Evolutionary conservation across 1,140 invertebrate species (phyloP).

Genomic region (Atta cephalotes): DNA sequence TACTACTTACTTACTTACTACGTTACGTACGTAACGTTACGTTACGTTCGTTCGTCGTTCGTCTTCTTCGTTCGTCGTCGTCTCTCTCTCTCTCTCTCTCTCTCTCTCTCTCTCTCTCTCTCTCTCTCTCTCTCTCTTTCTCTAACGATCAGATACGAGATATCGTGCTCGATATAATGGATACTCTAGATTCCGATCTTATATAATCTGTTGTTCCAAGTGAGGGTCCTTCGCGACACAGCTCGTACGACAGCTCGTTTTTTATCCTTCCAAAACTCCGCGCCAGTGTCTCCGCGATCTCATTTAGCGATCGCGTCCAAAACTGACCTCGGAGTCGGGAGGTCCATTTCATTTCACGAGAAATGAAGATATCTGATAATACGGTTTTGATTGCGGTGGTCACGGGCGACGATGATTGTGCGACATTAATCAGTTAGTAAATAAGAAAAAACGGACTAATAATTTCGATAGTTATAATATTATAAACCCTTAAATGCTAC

Average conservation of each 20-base stretch:
- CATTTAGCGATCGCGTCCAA: conserved; percentile 42
- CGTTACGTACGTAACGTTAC: too few relatives aligned
- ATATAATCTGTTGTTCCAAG: conserved; percentile 74
- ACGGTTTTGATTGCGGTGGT: not conserved
- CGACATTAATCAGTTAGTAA: not conserved
- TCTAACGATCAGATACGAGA: conserved; percentile 73
- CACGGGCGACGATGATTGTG: not conserved
- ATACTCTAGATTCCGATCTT: conserved; percentile 70
- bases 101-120: too few relatives aligned
- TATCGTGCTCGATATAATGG: conserved; percentile 75
- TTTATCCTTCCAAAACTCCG: conserved; percentile 65
- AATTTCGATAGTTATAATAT: not conserved
- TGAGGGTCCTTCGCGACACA: conserved; percentile 61
- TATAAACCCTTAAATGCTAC: not conserved
- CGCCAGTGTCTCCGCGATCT: conserved; percentile 42
- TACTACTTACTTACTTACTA: too few relatives aligned
- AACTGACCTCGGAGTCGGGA: not conserved
- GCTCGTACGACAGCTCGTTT: conserved; percentile 63
- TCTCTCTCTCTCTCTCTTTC: conserved; percentile 27
- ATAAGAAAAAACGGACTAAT: not conserved
- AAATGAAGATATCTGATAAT: conserved; percentile 16
- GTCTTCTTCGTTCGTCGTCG: too few relatives aligned
- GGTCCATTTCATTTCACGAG: not conserved
- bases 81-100: too few relatives aligned
- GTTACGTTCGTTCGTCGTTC: too few relatives aligned